A percentile compares a stretch with the other conserved stretches of the same genome.
Evolutionary conservation across 2,113 vertebrate species (phyloP).

Genomic region (Oreochromis spilurus): DNA sequence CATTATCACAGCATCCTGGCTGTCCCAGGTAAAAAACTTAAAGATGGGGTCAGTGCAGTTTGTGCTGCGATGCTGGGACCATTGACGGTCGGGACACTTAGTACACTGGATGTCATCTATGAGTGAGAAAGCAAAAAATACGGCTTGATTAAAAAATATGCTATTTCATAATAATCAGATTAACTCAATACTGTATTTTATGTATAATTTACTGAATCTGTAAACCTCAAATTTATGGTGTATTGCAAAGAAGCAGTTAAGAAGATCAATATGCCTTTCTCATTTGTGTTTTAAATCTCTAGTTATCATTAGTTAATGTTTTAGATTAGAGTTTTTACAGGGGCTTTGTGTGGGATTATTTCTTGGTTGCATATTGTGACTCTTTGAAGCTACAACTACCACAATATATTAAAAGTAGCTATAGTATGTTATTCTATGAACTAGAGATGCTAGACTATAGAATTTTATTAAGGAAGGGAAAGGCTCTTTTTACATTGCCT

Average conservation of each 20-base stretch:
- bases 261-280: neutral
- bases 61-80: conserved; percentile 70
- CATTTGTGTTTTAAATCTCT: neutral
- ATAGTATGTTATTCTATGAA: neutral
- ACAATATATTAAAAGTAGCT: neutral
- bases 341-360: neutral
- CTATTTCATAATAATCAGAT: neutral
- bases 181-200: neutral
- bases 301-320: neutral
- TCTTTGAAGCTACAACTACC: neutral
- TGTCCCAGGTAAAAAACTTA: conserved; percentile 69
- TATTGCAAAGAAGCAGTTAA: neutral
- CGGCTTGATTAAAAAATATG: neutral
- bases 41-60: conserved; percentile 67
- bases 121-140: neutral
- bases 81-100: conserved; percentile 69
- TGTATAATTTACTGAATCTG: neutral
- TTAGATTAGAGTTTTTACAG: neutral
- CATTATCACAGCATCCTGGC: conserved; percentile 50
- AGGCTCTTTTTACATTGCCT: neutral
- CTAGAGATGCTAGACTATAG: neutral
- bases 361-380: neutral
- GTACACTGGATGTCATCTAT: conserved; percentile 76
- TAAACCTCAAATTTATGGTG: neutral
- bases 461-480: neutral